These are phyloP conservation scores for Blera fallax DNA, from an alignment of 2,888 invertebrate genomes.

Conservation along the genomic window DNA sequence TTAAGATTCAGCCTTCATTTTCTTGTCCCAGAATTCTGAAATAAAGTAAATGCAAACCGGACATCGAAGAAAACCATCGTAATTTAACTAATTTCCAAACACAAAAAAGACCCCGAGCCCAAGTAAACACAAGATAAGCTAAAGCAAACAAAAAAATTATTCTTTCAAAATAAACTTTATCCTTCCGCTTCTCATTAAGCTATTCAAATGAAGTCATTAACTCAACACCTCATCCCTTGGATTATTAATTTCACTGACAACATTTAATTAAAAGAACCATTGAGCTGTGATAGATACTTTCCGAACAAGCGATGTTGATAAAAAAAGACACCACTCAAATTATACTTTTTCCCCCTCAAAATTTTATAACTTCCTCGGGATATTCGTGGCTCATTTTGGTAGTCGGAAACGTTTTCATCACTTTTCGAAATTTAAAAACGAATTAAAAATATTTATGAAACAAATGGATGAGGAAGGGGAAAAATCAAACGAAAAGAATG, in stretches of 20 bases:
- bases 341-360: background rate
- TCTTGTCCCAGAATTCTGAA: too few relatives aligned
- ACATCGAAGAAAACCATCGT: too few relatives aligned
- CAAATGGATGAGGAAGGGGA: background rate
- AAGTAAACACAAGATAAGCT: too few relatives aligned
- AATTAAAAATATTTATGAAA: background rate
- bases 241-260: constrained; percentile 3
- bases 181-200: background rate
- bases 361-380: background rate
- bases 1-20: too few relatives aligned
- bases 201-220: constrained; percentile 30
- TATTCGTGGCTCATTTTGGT: background rate
- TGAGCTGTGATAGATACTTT: constrained; percentile 10
- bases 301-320: background rate
- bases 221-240: background rate
- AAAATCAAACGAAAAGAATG: too few relatives aligned
- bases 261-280: constrained; percentile 8
- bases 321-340: background rate
- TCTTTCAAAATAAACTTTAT: background rate
- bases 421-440: background rate
- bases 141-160: too few relatives aligned
- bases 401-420: background rate
- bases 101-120: too few relatives aligned
- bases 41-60: too few relatives aligned
- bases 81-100: too few relatives aligned